Evolutionary conservation across 2,888 invertebrate genomes (phyloP).

Genomic region (Isotomurus palustris): DNA sequence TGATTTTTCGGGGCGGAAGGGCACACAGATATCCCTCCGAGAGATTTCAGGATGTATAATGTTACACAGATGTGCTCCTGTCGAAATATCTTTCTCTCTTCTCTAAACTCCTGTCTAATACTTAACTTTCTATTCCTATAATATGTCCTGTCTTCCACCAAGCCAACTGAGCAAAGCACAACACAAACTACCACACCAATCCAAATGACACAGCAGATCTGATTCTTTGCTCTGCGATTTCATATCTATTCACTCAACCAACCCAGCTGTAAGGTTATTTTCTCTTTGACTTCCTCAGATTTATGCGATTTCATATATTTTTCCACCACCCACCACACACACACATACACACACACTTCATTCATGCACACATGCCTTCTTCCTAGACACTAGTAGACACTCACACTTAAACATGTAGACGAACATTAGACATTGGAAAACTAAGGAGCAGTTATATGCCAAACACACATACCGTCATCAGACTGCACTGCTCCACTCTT

Average conservation of each 20-base stretch:
- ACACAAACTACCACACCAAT: constrained; percentile 6
- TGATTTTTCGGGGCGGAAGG: constrained; percentile 39
- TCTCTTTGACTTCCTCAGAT: constrained; percentile 8
- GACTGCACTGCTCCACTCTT: too few species aligned
- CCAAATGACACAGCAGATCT: not conserved
- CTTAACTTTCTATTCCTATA: constrained; percentile 12
- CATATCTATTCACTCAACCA: constrained; percentile 15
- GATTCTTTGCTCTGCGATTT: constrained; percentile 3
- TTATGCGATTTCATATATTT: constrained; percentile 4
- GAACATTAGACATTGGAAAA: too few species aligned
- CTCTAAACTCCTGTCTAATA: not conserved
- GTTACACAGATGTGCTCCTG: constrained; percentile 40
- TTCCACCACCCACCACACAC: not conserved
- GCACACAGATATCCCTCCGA: constrained; percentile 25
- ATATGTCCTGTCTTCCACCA: constrained; percentile 10
- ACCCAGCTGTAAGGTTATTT: constrained; percentile 2
- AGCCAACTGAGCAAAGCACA: not conserved
- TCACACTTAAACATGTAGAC: too few species aligned
- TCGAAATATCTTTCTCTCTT: constrained; percentile 16
- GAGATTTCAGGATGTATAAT: constrained; percentile 39
- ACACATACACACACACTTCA: not conserved
- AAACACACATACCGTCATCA: too few species aligned
- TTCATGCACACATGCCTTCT: not conserved
- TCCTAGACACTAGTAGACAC: too few species aligned
- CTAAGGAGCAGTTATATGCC: too few species aligned